Evolutionary conservation across 2,888 invertebrate species (phyloP).

Genomic region (Sminthurides aquaticus): DNA sequence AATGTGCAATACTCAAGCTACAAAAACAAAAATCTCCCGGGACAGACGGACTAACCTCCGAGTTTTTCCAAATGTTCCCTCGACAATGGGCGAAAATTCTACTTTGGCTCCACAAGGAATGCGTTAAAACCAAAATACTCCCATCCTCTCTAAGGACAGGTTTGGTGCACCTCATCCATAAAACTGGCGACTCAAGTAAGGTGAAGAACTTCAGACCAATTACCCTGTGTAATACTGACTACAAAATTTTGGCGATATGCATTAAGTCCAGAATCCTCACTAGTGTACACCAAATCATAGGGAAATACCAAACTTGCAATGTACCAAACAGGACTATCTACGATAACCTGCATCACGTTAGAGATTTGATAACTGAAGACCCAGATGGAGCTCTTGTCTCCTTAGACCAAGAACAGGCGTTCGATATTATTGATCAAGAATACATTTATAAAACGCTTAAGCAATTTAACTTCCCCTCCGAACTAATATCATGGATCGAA

Average conservation of each 20-base stretch:
- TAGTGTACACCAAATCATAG: background rate
- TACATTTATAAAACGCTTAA: background rate
- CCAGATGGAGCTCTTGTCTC: conserved; percentile 3
- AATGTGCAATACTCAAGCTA: too few species aligned
- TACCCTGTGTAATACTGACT: conserved; percentile 9
- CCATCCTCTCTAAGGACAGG: too few species aligned
- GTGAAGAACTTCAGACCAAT: conserved; percentile 13
- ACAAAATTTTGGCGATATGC: conserved; percentile 1
- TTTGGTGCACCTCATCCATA: conserved; percentile 1
- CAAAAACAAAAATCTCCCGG: too few species aligned
- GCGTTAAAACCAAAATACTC: too few species aligned
- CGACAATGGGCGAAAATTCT: too few species aligned
- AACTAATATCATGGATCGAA: background rate
- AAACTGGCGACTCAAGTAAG: conserved; percentile 6
- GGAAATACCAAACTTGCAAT: conserved; percentile 11
- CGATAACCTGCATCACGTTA: conserved; percentile 3
- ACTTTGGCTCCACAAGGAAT: too few species aligned
- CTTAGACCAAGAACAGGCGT: conserved; percentile 6
- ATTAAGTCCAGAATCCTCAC: background rate
- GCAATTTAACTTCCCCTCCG: background rate
- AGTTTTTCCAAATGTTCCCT: too few species aligned
- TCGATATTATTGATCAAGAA: too few species aligned
- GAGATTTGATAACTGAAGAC: background rate
- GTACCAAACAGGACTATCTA: conserved; percentile 8
- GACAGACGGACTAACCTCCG: too few species aligned